Evolutionary conservation across 2,888 invertebrate species (phyloP), one percentile per base, ranked within the genome.

Genomic region (Drosophila meridiana): DNA sequence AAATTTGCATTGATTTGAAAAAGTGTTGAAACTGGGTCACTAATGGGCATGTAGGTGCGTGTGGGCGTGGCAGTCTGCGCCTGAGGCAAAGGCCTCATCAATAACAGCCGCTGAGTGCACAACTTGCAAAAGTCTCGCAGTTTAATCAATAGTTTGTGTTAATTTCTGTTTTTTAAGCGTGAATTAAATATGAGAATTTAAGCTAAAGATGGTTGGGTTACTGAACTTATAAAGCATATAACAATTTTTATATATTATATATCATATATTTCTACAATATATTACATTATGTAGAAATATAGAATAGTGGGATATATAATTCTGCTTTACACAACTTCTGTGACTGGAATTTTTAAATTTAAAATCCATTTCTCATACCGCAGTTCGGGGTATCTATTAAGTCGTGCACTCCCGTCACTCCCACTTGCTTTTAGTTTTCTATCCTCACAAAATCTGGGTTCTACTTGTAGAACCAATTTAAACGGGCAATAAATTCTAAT

Each of bases 1-100:
- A 52, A 74, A 76, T 76, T 76, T 76, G 67, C 64, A 72, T 63
- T 48, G 47, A 59, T 45, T 45, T 8, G 11, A 53, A 20, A 36
- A 57, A 2, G 30, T 9, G 3, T 2, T 26, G 26, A 55, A 78
- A 78, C 61, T 68, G 53, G 64, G 68, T 40, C 62, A 20, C 13
- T 47, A 36, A 3, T 8, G 47, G 4, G 47, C 20, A 32, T 11
- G 30, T 48, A n/a, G 7, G 28, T 38, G 58, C 56, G 69, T 57
- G 69, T 30, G 59, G 74, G 69, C 63, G 74, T 68, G 69, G 58
- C 67, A 55, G 26, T 9, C 11, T 7, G 11, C 38, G 20, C 34
- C 34, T 8, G 32, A 30, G 45, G 26, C 48, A 30, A 60, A 26
- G 20, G 20, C 40, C 45, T 13, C 42, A 28, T 20, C 28, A 36